Evolutionary conservation across 2,888 invertebrate genomes (phyloP).

Genomic region (Ichneumoninae sp.): DNA sequence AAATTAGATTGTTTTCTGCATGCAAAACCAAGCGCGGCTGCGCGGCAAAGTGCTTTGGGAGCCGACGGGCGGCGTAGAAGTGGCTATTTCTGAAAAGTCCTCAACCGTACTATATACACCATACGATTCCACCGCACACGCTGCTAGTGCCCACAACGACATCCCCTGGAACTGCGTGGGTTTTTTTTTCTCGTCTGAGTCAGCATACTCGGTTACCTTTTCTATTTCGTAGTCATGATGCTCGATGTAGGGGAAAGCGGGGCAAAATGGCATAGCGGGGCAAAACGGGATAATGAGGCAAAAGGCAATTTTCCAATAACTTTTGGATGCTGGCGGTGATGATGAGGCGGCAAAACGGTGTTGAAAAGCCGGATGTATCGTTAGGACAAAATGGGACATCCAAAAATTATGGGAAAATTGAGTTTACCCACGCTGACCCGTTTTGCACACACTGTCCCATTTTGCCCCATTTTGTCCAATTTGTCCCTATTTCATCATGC

Average conservation of each 20-base stretch:
- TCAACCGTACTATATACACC: background rate
- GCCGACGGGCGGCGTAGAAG: background rate
- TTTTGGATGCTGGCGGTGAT: too few relatives aligned
- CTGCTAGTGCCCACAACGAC: background rate
- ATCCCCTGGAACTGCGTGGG: constrained; percentile 2
- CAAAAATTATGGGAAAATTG: too few relatives aligned
- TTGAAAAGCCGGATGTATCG: too few relatives aligned
- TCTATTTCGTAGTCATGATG: background rate
- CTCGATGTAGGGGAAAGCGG: background rate
- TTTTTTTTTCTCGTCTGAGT: background rate
- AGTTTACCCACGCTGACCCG: too few relatives aligned
- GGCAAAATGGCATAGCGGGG: too few relatives aligned
- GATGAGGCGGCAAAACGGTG: too few relatives aligned
- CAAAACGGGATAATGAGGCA: too few relatives aligned
- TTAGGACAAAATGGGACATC: too few relatives aligned
- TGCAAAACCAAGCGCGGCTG: background rate
- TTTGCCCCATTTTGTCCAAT: too few relatives aligned
- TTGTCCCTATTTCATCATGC: too few relatives aligned
- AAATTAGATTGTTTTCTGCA: constrained; percentile 4
- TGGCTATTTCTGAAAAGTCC: constrained; percentile 21
- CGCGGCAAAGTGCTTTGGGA: background rate
- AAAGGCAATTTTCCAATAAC: too few relatives aligned
- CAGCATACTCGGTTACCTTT: background rate
- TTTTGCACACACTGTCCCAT: too few relatives aligned
- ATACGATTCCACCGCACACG: background rate